Conservation (phyloP, 2,888 invertebrate genomes). For the Eupithecia vulgata region DNA sequence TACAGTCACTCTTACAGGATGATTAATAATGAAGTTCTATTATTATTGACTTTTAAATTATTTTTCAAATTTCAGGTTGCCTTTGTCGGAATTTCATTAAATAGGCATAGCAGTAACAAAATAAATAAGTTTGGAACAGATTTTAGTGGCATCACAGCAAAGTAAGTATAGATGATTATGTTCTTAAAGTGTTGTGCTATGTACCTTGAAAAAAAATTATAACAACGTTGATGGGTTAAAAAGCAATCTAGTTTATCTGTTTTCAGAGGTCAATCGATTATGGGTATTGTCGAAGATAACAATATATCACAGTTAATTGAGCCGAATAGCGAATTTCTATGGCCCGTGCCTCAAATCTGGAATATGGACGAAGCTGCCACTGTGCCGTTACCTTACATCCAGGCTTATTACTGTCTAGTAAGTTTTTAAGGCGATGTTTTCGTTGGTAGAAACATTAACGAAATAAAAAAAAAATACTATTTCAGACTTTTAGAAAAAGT, state of each 20-base stretch:
- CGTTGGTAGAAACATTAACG: neutral
- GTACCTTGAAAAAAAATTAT: too few species aligned
- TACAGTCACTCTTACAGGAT: neutral
- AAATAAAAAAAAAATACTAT: neutral
- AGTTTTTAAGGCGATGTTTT: slow-evolving; percentile 10
- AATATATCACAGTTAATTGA: slow-evolving; percentile 58
- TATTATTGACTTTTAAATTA: neutral
- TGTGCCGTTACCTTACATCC: slow-evolving; percentile 87
- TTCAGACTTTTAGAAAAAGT: slow-evolving; percentile 25
- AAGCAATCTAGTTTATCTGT: neutral
- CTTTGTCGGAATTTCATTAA: neutral
- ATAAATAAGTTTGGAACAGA: neutral
- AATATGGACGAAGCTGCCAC: slow-evolving; percentile 87
- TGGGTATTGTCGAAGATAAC: slow-evolving; percentile 81
- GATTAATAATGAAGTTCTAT: neutral
- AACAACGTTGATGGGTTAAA: too few species aligned
- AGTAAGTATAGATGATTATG: neutral
- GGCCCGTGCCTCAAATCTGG: slow-evolving; percentile 87
- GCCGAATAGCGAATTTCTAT: slow-evolving; percentile 72
- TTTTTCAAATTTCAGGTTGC: neutral
- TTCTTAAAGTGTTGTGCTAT: too few species aligned
- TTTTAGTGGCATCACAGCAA: neutral
- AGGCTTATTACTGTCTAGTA: too few species aligned
- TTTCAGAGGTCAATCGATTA: slow-evolving; percentile 73
- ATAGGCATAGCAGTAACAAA: neutral